Evolutionary conservation across 1,140 invertebrate species (phyloP).

Genomic region (Pissodes strobi): DNA sequence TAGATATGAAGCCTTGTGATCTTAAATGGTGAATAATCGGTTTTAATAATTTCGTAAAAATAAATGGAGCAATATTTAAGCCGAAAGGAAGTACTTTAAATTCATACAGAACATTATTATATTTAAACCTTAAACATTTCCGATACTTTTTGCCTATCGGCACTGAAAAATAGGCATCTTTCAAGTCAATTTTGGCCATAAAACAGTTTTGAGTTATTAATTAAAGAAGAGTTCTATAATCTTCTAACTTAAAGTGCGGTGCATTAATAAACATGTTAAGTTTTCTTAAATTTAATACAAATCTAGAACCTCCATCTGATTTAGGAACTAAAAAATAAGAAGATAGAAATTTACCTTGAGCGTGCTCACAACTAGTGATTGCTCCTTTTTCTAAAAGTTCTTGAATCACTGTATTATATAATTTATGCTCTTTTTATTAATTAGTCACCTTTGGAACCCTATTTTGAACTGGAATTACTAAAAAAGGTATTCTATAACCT

Average conservation of each 20-base stretch:
- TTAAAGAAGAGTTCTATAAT: conserved; percentile 37
- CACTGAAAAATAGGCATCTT: conserved; percentile 36
- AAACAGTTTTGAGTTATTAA: conserved; percentile 32
- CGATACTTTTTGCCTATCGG: conserved; percentile 29
- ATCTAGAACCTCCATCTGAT: no score
- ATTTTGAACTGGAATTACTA: no score
- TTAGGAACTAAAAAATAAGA: no score
- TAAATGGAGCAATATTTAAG: conserved; percentile 29
- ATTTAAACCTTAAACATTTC: conserved; percentile 48
- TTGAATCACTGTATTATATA: no score
- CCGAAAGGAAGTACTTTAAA: conserved; percentile 41
- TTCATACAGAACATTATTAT: conserved; percentile 34
- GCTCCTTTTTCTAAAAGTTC: no score
- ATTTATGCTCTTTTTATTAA: no score
- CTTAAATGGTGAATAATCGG: conserved; percentile 21
- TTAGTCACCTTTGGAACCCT: no score
- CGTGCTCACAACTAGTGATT: no score
- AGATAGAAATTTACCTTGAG: no score
- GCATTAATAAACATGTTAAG: conserved; percentile 43
- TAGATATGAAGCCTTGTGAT: conserved; percentile 27
- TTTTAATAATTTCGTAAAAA: no score
- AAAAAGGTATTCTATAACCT: no score
- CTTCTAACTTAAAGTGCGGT: conserved; percentile 49
- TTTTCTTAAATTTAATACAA: conserved; percentile 49
- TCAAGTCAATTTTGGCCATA: conserved; percentile 43